These are phyloP conservation scores for Amblyraja radiata DNA, from an alignment of 2,797 vertebrate species.

Conservation along the genomic window DNA sequence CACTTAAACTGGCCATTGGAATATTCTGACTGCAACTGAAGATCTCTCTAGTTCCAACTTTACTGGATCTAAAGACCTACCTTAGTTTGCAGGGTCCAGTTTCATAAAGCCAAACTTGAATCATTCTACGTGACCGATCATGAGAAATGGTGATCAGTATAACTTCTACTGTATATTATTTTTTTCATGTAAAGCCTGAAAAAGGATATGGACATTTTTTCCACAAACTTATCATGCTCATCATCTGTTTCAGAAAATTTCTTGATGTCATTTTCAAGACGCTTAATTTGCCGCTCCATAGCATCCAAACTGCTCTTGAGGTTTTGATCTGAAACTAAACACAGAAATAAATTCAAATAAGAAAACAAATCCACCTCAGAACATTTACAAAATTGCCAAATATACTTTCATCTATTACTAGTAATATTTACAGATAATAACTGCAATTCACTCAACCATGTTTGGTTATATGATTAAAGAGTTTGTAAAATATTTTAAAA, in stretches of 20 bases:
- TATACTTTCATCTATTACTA: constrained; percentile 43
- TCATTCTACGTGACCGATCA: background rate
- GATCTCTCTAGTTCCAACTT: no score
- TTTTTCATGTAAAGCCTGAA: constrained; percentile 6
- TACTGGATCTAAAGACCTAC: background rate
- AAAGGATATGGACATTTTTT: constrained; percentile 98
- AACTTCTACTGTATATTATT: background rate
- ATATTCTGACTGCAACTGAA: background rate
- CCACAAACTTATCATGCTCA: constrained; percentile 84
- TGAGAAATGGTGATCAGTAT: background rate
- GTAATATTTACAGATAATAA: constrained; percentile 40
- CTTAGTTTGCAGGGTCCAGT: background rate
- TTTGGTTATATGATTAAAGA: background rate
- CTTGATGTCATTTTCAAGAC: constrained; percentile 78
- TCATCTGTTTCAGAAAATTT: constrained; percentile 81
- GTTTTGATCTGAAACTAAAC: constrained; percentile 84
- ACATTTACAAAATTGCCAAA: constrained; percentile 42
- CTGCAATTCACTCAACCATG: background rate
- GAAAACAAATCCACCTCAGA: constrained; percentile 57
- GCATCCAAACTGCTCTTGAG: constrained; percentile 77
- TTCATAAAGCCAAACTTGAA: background rate
- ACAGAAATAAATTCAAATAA: constrained; percentile 49
- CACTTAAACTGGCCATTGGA: background rate
- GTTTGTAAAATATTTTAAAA: background rate
- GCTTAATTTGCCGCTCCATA: constrained; percentile 82